phyloP scores from a whole-genome alignment of 2,797 vertebrate species.

The Danio jaintianensis region DNA sequence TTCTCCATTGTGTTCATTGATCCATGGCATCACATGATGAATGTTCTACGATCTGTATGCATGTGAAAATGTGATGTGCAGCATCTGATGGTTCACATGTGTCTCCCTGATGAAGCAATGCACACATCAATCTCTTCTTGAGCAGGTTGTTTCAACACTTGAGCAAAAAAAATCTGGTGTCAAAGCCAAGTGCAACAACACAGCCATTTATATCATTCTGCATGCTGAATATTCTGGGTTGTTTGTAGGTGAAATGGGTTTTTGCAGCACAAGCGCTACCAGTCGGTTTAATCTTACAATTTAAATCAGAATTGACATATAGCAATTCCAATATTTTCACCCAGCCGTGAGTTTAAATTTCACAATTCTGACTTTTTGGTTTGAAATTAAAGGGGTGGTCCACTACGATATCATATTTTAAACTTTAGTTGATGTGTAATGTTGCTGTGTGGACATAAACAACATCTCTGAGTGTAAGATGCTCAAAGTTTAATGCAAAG shows the following conservation, averaged over 20 bases:
- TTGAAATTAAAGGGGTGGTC: no score
- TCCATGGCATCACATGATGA: constrained; percentile 22
- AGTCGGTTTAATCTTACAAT: neutral
- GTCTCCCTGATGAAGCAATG: constrained; percentile 31
- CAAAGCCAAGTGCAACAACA: constrained; percentile 11
- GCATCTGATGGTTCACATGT: constrained; percentile 29
- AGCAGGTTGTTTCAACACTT: constrained; percentile 27
- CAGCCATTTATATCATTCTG: neutral
- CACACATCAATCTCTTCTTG: constrained; percentile 45
- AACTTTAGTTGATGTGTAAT: no score
- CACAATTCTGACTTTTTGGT: no score
- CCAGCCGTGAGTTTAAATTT: no score
- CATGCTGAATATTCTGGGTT: neutral
- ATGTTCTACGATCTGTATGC: constrained; percentile 20
- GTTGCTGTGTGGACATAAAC: no score
- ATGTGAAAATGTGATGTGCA: constrained; percentile 35
- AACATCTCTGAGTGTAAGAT: no score
- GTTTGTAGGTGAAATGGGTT: neutral
- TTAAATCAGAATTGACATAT: no score
- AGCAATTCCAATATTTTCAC: no score
- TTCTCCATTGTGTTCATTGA: constrained; percentile 32
- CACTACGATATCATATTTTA: no score
- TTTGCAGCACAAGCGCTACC: neutral
- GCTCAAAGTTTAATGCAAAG: no score
- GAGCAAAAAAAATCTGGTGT: neutral